phyloP scores from a whole-genome alignment of 1,140 invertebrate species.

The Ruditapes philippinarum region DNA sequence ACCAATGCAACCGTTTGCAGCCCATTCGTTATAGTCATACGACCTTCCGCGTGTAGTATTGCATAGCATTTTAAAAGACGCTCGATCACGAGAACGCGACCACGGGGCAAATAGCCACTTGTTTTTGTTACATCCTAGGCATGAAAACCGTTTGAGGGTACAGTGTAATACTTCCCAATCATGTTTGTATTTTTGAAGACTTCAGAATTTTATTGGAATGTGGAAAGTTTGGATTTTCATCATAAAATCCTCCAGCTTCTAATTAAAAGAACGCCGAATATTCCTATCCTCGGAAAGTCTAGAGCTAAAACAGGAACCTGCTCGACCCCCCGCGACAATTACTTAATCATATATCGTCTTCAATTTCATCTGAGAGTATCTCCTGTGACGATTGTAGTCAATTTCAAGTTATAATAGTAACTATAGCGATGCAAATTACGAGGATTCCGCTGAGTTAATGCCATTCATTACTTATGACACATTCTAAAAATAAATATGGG shows the following conservation, averaged over 20 bases:
- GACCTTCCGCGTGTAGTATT: conserved; percentile 97
- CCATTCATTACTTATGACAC: no score
- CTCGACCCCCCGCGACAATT: conserved; percentile 96
- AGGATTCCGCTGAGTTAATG: no score
- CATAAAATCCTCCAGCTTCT: conserved; percentile 97
- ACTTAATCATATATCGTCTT: conserved; percentile 79
- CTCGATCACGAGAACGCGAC: conserved; percentile 91
- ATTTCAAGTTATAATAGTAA: neutral
- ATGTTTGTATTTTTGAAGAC: conserved; percentile 82
- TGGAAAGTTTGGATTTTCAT: conserved; percentile 92
- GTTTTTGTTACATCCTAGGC: conserved; percentile 2
- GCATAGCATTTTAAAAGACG: conserved; percentile 98
- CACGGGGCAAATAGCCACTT: conserved; percentile 70
- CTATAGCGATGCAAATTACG: neutral
- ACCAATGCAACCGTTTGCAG: conserved; percentile 94
- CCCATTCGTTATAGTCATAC: conserved; percentile 97
- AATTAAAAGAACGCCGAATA: conserved; percentile 93
- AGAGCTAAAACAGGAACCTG: conserved; percentile 97
- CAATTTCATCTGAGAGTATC: neutral
- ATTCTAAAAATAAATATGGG: no score
- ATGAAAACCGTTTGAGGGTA: conserved; percentile 91
- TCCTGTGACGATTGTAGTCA: neutral
- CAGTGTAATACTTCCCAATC: conserved; percentile 98
- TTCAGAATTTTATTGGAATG: conserved; percentile 68
- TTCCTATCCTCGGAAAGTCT: conserved; percentile 92